Conservation (phyloP, 2,113 vertebrate species). For the Dinomys branickii region DNA sequence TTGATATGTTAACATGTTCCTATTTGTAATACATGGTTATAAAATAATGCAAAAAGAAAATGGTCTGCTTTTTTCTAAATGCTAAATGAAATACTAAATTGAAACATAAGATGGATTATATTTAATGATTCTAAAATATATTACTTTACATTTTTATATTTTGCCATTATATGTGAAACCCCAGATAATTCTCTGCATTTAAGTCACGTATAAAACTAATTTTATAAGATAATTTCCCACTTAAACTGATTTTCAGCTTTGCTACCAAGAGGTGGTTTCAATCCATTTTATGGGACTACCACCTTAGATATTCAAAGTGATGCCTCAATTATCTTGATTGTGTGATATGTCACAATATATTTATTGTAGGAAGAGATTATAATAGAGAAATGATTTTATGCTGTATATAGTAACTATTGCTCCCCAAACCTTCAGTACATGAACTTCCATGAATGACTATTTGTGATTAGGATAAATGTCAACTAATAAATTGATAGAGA, state of each 20-base stretch:
- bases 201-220: neutral
- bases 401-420: neutral
- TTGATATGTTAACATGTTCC: neutral
- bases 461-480: slow-evolving; percentile 66
- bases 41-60: neutral
- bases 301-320: slow-evolving; percentile 53
- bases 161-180: neutral
- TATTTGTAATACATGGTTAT: neutral
- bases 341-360: slow-evolving; percentile 65
- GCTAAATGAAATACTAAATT: neutral
- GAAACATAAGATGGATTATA: neutral
- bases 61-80: neutral
- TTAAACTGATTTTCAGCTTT: neutral
- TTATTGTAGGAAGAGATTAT: slow-evolving; percentile 56
- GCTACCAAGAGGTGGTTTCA: neutral
- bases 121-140: slow-evolving; percentile 21
- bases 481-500: slow-evolving; percentile 68
- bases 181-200: neutral
- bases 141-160: slow-evolving; percentile 7
- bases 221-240: slow-evolving; percentile 24
- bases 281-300: neutral
- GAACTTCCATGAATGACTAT: slow-evolving; percentile 60
- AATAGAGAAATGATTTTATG: slow-evolving; percentile 46
- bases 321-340: slow-evolving; percentile 55
- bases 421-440: slow-evolving; percentile 55